A percentile compares a stretch with the other conserved stretches of the same genome.
phyloP scores from a whole-genome alignment of 2,113 vertebrate genomes.

The Hippotragus niger region DNA sequence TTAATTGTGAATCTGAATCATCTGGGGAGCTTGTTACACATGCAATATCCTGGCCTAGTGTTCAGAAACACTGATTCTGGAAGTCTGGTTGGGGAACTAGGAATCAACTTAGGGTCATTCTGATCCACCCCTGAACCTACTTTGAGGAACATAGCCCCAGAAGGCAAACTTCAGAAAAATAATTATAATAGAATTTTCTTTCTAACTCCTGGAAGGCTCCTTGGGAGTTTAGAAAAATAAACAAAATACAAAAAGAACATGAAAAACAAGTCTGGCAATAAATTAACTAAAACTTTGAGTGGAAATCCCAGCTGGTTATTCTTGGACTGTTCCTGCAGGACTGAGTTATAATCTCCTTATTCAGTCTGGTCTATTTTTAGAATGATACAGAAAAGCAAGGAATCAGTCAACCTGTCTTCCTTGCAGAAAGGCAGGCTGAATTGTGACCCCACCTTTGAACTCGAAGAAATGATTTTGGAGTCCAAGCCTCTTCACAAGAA shows the following conservation, averaged over 20 bases:
- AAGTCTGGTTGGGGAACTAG: neutral
- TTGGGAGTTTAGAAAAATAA: neutral
- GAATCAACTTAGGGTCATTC: neutral
- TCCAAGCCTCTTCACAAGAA: slow-evolving; percentile 99
- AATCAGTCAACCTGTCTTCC: neutral
- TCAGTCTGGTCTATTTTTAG: neutral
- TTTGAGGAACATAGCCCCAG: neutral
- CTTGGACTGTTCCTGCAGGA: neutral
- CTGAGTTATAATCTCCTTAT: neutral
- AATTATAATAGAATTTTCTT: neutral
- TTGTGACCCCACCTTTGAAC: slow-evolving; percentile 96
- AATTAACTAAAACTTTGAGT: neutral
- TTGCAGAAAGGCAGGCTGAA: slow-evolving; percentile 92
- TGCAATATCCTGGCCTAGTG: neutral
- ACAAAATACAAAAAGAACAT: neutral
- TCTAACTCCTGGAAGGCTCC: neutral
- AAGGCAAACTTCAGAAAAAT: neutral
- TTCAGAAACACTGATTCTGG: neutral
- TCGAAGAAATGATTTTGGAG: slow-evolving; percentile 99
- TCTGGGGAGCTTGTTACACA: neutral
- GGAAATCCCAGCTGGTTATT: neutral
- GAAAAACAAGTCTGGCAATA: neutral
- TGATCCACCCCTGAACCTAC: neutral
- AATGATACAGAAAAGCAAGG: neutral
- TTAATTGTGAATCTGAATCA: neutral